Base-by-base conservation (phyloP, 2,797 vertebrate genomes). In the Rhodeus uyekii region DNA sequence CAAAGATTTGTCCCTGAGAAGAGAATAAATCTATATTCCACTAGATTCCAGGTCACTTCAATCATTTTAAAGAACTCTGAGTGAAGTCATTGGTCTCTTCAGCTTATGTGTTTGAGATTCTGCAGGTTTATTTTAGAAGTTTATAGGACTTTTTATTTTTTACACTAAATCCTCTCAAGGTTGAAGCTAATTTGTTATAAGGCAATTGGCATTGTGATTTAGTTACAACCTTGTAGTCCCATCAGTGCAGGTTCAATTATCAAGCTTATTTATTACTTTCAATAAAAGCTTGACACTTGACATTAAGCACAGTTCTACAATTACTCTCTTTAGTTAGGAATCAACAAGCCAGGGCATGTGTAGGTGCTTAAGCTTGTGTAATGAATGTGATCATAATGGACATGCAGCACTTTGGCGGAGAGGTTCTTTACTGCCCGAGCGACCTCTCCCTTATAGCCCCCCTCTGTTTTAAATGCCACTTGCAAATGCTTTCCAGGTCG, bases 381-480 rank as follows among this genome's bases (percentile, higher is more conserved):
- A 87, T 87, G 81, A 85, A 87, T 83, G 86, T 67, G 81, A 87
- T 86, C 58, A 72, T 85, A 84, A 82, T 83, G 39, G 84, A 89
- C 80, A 84, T 81, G 46, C 53, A 63, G 64, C 76, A 77, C 82
- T 84, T 76, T 84, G 69, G 78, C 80, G 44, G 32, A 86, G 61
- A 76, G 63, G 73, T 76, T 76, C 73, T 76, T 76, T 76, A 82
- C 80, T 76, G 50, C 80, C 64, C 48, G 68, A 86, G 61, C 22
- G 53, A 78, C 73, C 80, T 82, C 86, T 81, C 80, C 84, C 72
- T 84, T 81, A 69, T 63, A 76, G 34, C 58, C 76, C 39, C 75
- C 77, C 78, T 65, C 67, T 85, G 73, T 87, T 92, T 90, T 88
- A 90, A 92, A 93, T 89, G 87, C 86, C 87, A 88, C 87, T 89